Percentiles rank a stretch among this genome's conserved stretches.
Conservation (phyloP, 2,113 vertebrate genomes). For the Corvus hawaiiensis region DNA sequence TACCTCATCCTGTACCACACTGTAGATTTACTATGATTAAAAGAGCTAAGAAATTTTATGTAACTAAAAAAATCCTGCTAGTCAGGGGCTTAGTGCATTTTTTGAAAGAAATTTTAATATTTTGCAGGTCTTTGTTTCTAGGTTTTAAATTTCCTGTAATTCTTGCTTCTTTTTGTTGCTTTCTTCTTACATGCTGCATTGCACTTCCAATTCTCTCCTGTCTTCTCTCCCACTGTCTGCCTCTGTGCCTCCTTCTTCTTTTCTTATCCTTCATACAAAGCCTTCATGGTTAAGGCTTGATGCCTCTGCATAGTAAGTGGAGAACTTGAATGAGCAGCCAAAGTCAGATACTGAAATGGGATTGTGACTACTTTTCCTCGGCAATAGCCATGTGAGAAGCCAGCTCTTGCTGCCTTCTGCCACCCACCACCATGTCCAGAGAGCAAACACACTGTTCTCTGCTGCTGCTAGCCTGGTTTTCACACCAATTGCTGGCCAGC, state of each 20-base stretch:
- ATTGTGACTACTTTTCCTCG: neutral
- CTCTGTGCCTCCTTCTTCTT: neutral
- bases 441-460: neutral
- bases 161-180: neutral
- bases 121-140: neutral
- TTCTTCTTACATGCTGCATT: fast-evolving
- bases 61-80: neutral
- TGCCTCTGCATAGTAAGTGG: neutral
- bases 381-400: fast-evolving
- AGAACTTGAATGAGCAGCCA: neutral
- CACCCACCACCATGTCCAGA: neutral
- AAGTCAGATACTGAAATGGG: neutral
- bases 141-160: neutral
- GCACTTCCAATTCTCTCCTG: neutral
- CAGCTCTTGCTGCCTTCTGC: neutral
- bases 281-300: neutral
- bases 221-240: neutral
- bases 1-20: neutral
- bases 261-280: neutral
- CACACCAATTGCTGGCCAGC: neutral
- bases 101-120: neutral
- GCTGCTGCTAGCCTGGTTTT: neutral
- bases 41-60: neutral
- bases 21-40: neutral
- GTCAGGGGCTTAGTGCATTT: neutral